A percentile compares a stretch with the other conserved stretches of the same genome.
phyloP scores from a whole-genome alignment of 2,797 vertebrate species.

The Muscicapa striata region DNA sequence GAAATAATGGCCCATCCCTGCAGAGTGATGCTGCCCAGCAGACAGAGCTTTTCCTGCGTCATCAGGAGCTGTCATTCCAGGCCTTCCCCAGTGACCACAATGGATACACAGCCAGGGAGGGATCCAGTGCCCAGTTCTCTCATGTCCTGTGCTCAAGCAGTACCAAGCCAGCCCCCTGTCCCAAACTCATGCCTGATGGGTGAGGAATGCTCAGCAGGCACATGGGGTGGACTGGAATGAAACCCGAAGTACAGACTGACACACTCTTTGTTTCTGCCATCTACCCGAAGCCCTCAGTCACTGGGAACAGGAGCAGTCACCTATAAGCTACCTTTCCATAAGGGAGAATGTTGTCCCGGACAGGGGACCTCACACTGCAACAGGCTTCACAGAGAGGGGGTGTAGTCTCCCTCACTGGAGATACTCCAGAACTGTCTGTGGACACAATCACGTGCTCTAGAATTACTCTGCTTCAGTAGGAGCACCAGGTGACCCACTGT shows the following conservation, averaged over 20 bases:
- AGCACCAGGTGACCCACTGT: background rate
- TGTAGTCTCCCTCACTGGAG: background rate
- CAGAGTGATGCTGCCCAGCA: background rate
- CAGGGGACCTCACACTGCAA: background rate
- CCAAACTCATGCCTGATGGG: background rate
- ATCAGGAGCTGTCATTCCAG: background rate
- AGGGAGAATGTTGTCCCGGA: background rate
- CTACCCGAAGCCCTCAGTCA: background rate
- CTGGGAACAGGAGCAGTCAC: background rate
- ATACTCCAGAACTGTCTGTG: background rate
- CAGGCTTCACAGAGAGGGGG: background rate
- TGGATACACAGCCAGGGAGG: background rate
- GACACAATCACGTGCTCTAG: background rate
- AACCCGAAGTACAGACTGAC: background rate
- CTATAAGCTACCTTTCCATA: background rate
- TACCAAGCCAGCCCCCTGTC: background rate
- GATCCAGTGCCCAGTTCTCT: background rate
- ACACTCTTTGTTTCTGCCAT: background rate
- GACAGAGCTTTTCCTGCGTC: background rate
- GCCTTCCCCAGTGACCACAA: background rate
- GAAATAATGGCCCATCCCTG: background rate
- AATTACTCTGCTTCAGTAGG: background rate
- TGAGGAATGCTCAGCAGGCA: background rate
- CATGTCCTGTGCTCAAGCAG: background rate
- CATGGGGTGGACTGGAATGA: background rate